Percentiles rank a stretch among this genome's conserved stretches.
These are phyloP conservation scores for Avahi laniger DNA, from an alignment of 2,797 vertebrate species.

Conservation along the genomic window DNA sequence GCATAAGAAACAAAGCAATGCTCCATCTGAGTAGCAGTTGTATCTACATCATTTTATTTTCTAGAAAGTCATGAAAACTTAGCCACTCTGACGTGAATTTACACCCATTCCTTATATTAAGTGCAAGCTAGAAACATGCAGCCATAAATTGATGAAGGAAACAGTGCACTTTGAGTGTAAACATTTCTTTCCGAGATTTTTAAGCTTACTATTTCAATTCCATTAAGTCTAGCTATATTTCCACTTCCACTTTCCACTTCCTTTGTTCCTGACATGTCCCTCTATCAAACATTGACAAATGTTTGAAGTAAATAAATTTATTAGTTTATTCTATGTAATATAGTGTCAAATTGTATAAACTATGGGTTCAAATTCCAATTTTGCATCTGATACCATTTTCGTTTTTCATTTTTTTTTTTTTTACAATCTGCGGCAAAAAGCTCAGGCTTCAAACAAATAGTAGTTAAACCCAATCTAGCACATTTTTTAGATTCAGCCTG, in stretches of 20 bases:
- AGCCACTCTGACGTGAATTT: slow-evolving; percentile 47
- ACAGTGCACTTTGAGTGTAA: not conserved
- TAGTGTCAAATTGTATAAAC: slow-evolving; percentile 1
- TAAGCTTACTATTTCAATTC: slow-evolving; percentile 54
- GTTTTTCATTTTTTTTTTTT: not conserved
- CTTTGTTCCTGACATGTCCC: not conserved
- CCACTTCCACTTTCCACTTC: not conserved
- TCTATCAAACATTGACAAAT: slow-evolving; percentile 46
- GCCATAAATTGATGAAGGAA: slow-evolving; percentile 48
- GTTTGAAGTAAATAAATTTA: slow-evolving; percentile 23
- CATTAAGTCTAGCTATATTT: slow-evolving; percentile 42
- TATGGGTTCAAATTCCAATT: slow-evolving; percentile 37
- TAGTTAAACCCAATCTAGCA: slow-evolving; percentile 2
- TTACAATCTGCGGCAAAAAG: not conserved
- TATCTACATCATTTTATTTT: slow-evolving; percentile 39
- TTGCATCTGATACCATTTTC: slow-evolving; percentile 1
- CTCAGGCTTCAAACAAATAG: slow-evolving; percentile 32
- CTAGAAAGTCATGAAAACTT: slow-evolving; percentile 12
- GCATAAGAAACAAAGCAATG: slow-evolving; percentile 19
- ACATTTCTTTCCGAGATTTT: slow-evolving; percentile 57
- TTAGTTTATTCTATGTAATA: not conserved
- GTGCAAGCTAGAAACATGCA: slow-evolving; percentile 34
- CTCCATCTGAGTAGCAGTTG: not conserved
- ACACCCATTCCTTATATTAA: slow-evolving; percentile 41
- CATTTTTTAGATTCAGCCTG: slow-evolving; percentile 26